phyloP scores from a whole-genome alignment of 2,113 vertebrate species.

The Heloderma charlesbogerti region DNA sequence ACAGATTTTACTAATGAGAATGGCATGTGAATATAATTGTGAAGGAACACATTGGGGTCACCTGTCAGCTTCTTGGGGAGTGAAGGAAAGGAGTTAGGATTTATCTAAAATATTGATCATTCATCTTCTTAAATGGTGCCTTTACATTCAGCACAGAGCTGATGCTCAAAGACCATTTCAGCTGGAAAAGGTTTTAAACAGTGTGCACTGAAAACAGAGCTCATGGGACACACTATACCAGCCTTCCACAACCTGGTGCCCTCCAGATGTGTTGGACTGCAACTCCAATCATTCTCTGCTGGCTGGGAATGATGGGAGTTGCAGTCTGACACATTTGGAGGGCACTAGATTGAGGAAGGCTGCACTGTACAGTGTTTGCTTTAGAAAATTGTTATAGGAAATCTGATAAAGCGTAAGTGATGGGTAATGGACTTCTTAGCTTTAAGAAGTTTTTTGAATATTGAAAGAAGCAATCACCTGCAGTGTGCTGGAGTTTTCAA shows the following conservation, averaged over 20 bases:
- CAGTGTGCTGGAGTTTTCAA: constrained; percentile 12
- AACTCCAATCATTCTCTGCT: no score
- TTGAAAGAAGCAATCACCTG: constrained; percentile 57
- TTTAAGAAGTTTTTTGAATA: constrained; percentile 37
- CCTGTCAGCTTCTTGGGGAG: constrained; percentile 22
- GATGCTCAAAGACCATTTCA: constrained; percentile 55
- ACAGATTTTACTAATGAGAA: constrained; percentile 55
- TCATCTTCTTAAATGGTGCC: constrained; percentile 50
- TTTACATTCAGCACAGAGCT: constrained; percentile 64
- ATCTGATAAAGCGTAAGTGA: constrained; percentile 47
- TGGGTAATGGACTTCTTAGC: neutral
- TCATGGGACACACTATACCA: constrained; percentile 6
- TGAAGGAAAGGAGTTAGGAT: constrained; percentile 37
- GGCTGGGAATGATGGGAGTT: no score
- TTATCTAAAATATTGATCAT: constrained; percentile 50
- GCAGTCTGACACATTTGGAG: no score
- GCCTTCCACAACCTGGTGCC: no score
- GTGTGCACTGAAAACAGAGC: constrained; percentile 42
- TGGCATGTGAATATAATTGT: neutral
- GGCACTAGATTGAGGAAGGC: no score
- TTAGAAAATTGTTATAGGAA: constrained; percentile 37
- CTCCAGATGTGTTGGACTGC: no score
- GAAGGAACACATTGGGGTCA: constrained; percentile 4
- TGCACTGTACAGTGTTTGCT: neutral
- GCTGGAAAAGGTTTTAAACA: constrained; percentile 51